phyloP scores from a whole-genome alignment of 1,140 invertebrate species.

The Bicyclus anynana region DNA sequence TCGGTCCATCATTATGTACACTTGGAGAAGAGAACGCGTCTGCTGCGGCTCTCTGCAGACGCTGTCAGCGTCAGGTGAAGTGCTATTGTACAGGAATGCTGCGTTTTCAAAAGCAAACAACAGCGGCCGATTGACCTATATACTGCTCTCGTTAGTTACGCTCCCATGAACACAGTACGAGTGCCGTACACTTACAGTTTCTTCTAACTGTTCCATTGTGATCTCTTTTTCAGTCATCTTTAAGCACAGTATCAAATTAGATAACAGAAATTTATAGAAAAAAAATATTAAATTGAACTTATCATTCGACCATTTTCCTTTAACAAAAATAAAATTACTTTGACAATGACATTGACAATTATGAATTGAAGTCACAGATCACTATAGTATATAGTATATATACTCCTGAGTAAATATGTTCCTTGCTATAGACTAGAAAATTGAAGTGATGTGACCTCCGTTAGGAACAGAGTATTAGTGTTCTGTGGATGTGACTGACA shows the following conservation, averaged over 20 bases:
- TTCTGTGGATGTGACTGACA: too few species aligned
- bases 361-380: too few species aligned
- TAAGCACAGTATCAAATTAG: constrained; percentile 23
- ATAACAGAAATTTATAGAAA: constrained; percentile 25
- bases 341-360: constrained; percentile 14
- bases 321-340: neutral
- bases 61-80: too few species aligned
- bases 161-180: constrained; percentile 13
- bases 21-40: too few species aligned
- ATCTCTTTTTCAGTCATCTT: constrained; percentile 52
- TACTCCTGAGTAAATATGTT: too few species aligned
- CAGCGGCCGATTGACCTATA: constrained; percentile 54
- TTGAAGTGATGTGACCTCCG: too few species aligned
- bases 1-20: too few species aligned
- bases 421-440: too few species aligned
- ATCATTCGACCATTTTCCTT: neutral
- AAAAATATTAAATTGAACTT: constrained; percentile 14
- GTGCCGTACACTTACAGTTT: constrained; percentile 40
- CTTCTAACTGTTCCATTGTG: constrained; percentile 49
- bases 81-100: too few species aligned
- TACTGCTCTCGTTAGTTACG: constrained; percentile 19
- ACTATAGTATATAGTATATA: too few species aligned
- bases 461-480: too few species aligned
- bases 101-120: constrained; percentile 16
- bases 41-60: too few species aligned